phyloP scores from a whole-genome alignment of 2,888 invertebrate species.

The Himalopsyche tibetana region DNA sequence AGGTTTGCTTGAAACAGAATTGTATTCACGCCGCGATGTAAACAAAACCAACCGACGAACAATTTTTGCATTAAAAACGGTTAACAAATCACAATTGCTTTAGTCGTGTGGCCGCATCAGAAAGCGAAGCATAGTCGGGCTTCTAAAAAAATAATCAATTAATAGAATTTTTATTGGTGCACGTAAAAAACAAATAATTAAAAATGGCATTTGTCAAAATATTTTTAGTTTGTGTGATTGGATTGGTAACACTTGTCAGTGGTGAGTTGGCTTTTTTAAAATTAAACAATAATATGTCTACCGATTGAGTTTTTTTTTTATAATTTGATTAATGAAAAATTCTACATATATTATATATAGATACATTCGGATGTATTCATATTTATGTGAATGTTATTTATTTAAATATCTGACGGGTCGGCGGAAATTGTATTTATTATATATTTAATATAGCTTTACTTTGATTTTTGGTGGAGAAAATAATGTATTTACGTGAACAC shows the following conservation, averaged over 20 bases:
- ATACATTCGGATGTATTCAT: no score
- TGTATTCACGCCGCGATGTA: neutral
- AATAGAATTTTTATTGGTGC: neutral
- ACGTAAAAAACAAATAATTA: slow-evolving; percentile 13
- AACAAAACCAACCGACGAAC: neutral
- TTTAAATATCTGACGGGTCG: no score
- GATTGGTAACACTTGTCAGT: slow-evolving; percentile 48
- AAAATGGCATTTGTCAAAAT: slow-evolving; percentile 44
- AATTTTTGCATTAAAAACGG: slow-evolving; percentile 18
- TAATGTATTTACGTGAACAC: no score
- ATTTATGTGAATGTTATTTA: no score
- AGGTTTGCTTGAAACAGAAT: neutral
- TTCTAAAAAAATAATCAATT: neutral
- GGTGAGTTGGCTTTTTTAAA: slow-evolving; percentile 41
- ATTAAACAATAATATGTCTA: no score
- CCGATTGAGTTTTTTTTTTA: no score
- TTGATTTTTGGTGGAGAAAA: no score
- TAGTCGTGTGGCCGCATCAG: neutral
- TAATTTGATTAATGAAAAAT: no score
- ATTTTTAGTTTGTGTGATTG: slow-evolving; percentile 46
- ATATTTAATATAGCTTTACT: no score
- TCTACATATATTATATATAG: no score
- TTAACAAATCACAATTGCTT: slow-evolving; percentile 2
- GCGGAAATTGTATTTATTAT: no score
- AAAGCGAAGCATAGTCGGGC: neutral